A percentile compares a stretch with the other conserved stretches of the same genome.
Conservation (phyloP, 2,888 invertebrate species). For the Incurvaria masculella region DNA sequence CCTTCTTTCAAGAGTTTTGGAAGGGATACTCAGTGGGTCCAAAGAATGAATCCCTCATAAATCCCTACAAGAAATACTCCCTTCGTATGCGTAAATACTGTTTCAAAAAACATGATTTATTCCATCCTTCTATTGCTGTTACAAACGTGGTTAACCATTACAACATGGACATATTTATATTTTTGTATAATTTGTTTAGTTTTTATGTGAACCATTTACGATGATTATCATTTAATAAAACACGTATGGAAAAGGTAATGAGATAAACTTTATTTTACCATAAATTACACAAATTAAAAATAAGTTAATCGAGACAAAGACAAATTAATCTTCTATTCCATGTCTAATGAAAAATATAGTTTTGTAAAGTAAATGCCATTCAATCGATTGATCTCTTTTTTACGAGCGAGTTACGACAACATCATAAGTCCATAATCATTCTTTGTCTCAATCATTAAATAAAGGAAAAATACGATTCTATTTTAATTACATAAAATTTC, state of each 20-base stretch:
- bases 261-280: slow-evolving; percentile 1
- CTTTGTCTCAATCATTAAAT: not conserved
- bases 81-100: not conserved
- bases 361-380: not conserved
- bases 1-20: not conserved
- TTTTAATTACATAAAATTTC: not conserved
- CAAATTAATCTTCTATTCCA: slow-evolving; percentile 3
- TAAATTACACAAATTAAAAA: slow-evolving; percentile 9
- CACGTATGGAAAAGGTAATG: not conserved
- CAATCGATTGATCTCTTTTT: not conserved
- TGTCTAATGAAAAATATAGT: not conserved
- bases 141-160: not conserved
- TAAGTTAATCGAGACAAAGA: slow-evolving; percentile 1
- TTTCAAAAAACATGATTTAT: not conserved
- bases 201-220: not conserved
- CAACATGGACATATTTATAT: not conserved
- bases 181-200: not conserved
- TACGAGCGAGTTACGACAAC: not conserved
- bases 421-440: not conserved
- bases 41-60: too few species aligned
- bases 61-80: not conserved
- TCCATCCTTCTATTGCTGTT: not conserved
- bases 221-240: not conserved
- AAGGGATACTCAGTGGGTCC: not conserved
- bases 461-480: not conserved